Conservation (phyloP, 1,140 invertebrate species). For the Pinna nobilis region DNA sequence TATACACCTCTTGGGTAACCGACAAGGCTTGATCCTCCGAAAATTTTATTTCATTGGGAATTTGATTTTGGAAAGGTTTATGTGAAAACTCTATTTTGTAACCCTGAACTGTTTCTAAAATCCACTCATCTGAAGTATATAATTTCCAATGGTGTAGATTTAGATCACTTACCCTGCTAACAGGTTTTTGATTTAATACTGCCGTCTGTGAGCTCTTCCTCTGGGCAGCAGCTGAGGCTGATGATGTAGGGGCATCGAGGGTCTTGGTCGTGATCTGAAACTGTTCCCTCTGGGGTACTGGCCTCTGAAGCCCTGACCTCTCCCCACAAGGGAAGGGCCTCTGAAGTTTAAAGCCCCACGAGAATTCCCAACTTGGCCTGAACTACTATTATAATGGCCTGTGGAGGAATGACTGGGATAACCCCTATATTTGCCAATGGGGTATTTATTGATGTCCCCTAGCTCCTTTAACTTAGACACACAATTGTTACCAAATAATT, state of each 20-base stretch:
- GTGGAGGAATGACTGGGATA: too few relatives aligned
- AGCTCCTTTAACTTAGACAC: neutral
- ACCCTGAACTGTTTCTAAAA: conserved; percentile 4
- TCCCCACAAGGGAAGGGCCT: neutral
- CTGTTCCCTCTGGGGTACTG: neutral
- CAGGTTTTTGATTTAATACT: neutral
- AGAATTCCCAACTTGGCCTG: neutral
- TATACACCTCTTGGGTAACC: conserved; percentile 20
- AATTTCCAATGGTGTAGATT: conserved; percentile 6
- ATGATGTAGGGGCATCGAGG: neutral
- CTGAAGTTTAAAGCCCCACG: conserved; percentile 16
- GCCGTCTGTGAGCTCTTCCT: too few relatives aligned
- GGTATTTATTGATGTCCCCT: neutral
- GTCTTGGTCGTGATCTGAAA: neutral
- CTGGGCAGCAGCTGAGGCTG: too few relatives aligned
- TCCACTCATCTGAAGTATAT: neutral
- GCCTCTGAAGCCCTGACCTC: neutral
- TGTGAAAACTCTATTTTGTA: conserved; percentile 15
- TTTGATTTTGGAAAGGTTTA: conserved; percentile 4
- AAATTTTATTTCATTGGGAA: neutral
- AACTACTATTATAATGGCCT: too few relatives aligned
- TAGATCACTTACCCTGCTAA: neutral
- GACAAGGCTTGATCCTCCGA: neutral
- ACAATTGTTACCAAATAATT: too few relatives aligned
- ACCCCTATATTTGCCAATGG: neutral